Percentiles rank a stretch among this genome's conserved stretches.
Conservation (phyloP, 2,113 vertebrate species). For the Cisticola juncidis region DNA sequence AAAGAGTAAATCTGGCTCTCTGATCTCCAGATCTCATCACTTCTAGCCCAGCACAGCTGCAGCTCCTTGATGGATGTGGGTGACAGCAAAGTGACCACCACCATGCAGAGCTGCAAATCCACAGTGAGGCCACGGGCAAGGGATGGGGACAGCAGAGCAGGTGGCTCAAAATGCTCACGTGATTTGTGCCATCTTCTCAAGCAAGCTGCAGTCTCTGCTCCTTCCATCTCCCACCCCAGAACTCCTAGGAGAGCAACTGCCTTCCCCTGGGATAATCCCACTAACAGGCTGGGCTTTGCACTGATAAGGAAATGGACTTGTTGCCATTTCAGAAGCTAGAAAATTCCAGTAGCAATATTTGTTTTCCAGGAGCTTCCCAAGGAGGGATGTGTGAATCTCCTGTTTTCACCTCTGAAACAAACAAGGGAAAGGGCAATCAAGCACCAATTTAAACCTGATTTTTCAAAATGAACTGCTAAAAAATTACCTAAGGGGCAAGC, state of each 20-base stretch:
- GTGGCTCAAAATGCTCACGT: fast-evolving
- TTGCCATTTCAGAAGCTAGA: not conserved
- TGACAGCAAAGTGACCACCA: not conserved
- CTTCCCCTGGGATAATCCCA: not conserved
- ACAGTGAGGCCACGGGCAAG: not conserved
- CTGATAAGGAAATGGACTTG: not conserved
- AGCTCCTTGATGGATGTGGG: not conserved
- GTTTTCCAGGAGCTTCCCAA: not conserved
- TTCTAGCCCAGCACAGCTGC: not conserved
- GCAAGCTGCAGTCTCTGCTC: not conserved
- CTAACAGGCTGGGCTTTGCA: not conserved
- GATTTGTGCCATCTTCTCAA: not conserved
- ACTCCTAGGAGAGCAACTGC: fast-evolving
- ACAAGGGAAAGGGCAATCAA: not conserved
- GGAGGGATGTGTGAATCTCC: not conserved
- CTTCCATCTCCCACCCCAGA: not conserved
- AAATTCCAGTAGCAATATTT: not conserved
- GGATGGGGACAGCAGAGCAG: not conserved
- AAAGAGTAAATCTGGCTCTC: not conserved
- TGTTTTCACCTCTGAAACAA: not conserved
- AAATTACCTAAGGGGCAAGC: not conserved
- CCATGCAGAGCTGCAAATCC: not conserved
- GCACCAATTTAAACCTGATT: not conserved
- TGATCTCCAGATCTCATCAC: fast-evolving
- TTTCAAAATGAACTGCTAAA: not conserved